Evolutionary conservation across 2,888 invertebrate species (phyloP).

Genomic region (Aplocera efformata): DNA sequence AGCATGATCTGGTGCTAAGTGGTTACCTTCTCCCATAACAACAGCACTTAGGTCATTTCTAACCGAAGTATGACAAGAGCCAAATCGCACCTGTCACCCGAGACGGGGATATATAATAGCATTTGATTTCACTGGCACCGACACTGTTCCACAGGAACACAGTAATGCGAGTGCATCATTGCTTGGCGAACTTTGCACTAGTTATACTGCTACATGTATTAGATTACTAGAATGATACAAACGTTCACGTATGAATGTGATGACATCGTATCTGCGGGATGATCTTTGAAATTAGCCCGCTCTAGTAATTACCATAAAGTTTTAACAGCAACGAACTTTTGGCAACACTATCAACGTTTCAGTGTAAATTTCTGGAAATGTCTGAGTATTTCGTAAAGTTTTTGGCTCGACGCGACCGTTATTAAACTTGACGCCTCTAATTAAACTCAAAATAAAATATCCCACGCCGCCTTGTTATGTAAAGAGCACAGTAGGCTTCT

Average conservation of each 20-base stretch:
- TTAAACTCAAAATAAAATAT: conserved; percentile 22
- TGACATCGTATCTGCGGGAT: conserved; percentile 48
- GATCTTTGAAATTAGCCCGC: conserved; percentile 61
- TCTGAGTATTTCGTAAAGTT: conserved; percentile 44
- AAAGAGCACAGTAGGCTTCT: background rate
- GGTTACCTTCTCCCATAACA: too few species aligned
- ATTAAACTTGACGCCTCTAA: conserved; percentile 27
- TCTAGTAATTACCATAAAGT: conserved; percentile 67
- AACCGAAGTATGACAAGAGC: too few species aligned
- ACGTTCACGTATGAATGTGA: conserved; percentile 30
- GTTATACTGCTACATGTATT: background rate
- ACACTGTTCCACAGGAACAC: too few species aligned
- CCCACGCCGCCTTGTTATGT: background rate
- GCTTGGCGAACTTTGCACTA: too few species aligned
- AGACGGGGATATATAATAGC: too few species aligned
- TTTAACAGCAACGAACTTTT: conserved; percentile 56
- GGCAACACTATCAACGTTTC: conserved; percentile 55
- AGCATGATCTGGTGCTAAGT: too few species aligned
- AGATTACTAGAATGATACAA: conserved; percentile 4
- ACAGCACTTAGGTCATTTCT: too few species aligned
- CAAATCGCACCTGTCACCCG: too few species aligned
- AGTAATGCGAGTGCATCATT: too few species aligned
- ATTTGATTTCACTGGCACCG: too few species aligned
- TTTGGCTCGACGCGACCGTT: conserved; percentile 34
- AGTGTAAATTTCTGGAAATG: conserved; percentile 40